These are phyloP conservation scores for Scophthalmus maximus DNA, from an alignment of 2,113 vertebrate genomes.

Conservation along the genomic window DNA sequence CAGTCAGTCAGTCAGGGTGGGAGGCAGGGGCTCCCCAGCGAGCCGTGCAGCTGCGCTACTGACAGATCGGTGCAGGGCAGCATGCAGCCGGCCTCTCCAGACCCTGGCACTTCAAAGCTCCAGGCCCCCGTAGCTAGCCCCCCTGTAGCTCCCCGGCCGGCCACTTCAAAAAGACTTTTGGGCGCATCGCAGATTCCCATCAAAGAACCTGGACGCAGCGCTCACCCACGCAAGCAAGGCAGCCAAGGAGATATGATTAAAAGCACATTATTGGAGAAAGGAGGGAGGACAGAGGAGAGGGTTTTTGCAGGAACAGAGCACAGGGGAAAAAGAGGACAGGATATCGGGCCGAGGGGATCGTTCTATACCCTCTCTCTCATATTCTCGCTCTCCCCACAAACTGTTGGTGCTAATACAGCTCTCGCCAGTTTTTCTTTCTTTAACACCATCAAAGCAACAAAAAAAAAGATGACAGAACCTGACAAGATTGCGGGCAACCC, in stretches of 20 bases:
- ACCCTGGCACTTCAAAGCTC: slow-evolving; percentile 81
- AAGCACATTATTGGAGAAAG: slow-evolving; percentile 71
- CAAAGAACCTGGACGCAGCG: slow-evolving; percentile 79
- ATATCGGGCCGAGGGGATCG: slow-evolving; percentile 43
- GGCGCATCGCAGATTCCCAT: slow-evolving; percentile 87
- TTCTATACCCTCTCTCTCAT: slow-evolving; percentile 39
- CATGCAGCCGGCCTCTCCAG: slow-evolving; percentile 79
- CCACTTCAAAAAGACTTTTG: slow-evolving; percentile 86
- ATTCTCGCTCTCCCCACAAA: slow-evolving; percentile 8
- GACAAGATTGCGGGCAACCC: slow-evolving; percentile 37
- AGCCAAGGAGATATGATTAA: slow-evolving; percentile 80
- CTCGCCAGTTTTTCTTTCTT: slow-evolving; percentile 28
- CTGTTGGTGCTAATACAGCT: slow-evolving; percentile 30
- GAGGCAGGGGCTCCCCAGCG: slow-evolving; percentile 52
- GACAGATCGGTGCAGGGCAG: slow-evolving; percentile 85
- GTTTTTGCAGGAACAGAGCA: slow-evolving; percentile 41
- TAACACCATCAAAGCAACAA: slow-evolving; percentile 43
- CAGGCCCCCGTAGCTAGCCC: slow-evolving; percentile 58
- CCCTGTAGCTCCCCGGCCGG: slow-evolving; percentile 69
- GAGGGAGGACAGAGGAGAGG: slow-evolving; percentile 46
- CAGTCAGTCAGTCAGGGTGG: slow-evolving; percentile 40
- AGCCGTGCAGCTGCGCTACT: slow-evolving; percentile 81
- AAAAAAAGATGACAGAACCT: slow-evolving; percentile 44
- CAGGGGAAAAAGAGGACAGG: slow-evolving; percentile 30
- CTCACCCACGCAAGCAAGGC: slow-evolving; percentile 70